Conservation (phyloP, 2,888 invertebrate species). For the Fabriciana adippe region DNA sequence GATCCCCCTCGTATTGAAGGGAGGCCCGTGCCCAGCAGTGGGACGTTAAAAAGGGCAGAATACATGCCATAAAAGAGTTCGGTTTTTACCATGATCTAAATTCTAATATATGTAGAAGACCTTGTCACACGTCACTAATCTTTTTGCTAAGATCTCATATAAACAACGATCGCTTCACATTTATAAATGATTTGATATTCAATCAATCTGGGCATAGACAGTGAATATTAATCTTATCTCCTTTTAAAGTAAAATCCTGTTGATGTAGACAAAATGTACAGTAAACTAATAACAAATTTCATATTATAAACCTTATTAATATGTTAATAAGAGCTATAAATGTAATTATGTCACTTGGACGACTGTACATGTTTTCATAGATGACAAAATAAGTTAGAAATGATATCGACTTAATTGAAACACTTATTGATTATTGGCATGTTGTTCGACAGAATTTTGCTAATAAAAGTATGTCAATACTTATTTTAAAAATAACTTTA, state of each 20-base stretch:
- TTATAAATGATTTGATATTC: not conserved
- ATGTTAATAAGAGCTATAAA: slow-evolving; percentile 16
- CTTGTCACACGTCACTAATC: too few relatives aligned
- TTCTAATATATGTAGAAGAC: too few relatives aligned
- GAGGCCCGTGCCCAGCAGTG: too few relatives aligned
- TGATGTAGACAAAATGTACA: slow-evolving; percentile 9
- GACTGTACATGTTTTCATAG: not conserved
- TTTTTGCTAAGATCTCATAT: too few relatives aligned
- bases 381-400: too few relatives aligned
- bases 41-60: too few relatives aligned
- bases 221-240: slow-evolving; percentile 24
- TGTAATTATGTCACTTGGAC: not conserved
- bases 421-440: not conserved
- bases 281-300: not conserved
- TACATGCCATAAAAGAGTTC: too few relatives aligned
- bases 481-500: too few relatives aligned
- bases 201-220: slow-evolving; percentile 17
- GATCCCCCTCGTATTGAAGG: too few relatives aligned
- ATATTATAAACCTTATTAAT: not conserved
- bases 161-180: too few relatives aligned
- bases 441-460: not conserved
- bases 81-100: too few relatives aligned
- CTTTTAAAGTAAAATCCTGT: slow-evolving; percentile 19
- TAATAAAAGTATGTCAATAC: too few relatives aligned
- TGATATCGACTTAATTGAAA: not conserved